Conservation (phyloP, 1,140 invertebrate genomes). For the Lethrus apterus region DNA sequence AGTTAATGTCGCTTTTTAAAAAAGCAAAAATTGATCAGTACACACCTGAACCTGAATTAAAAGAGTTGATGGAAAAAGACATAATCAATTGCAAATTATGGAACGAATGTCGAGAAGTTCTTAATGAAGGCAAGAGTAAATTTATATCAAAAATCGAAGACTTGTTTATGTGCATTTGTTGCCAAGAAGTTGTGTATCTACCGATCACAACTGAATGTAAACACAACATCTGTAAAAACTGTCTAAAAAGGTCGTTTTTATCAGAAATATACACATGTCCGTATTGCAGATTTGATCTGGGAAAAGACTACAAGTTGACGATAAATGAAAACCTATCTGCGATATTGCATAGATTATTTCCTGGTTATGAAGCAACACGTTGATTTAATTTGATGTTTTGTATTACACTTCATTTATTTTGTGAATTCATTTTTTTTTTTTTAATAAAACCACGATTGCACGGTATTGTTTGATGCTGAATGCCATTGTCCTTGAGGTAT, state of each 20-base stretch:
- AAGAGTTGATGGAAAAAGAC: conserved; percentile 53
- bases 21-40: conserved; percentile 45
- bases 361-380: conserved; percentile 26
- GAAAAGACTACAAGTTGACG: conserved; percentile 47
- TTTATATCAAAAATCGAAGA: conserved; percentile 61
- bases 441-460: too few species aligned
- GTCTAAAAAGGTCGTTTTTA: conserved; percentile 61
- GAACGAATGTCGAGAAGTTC: conserved; percentile 48
- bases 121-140: conserved; percentile 46
- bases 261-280: conserved; percentile 61
- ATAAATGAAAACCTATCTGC: conserved; percentile 50
- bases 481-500: too few species aligned
- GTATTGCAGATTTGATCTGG: conserved; percentile 56
- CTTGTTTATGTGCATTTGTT: conserved; percentile 71
- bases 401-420: too few species aligned
- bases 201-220: conserved; percentile 68
- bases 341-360: conserved; percentile 29
- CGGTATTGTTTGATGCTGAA: too few species aligned
- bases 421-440: too few species aligned
- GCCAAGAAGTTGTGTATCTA: conserved; percentile 64
- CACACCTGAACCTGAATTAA: conserved; percentile 44
- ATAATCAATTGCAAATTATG: conserved; percentile 52
- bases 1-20: conserved; percentile 27
- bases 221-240: conserved; percentile 70
- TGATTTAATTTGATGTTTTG: conserved; percentile 3